Evolutionary conservation across 1,140 invertebrate species (phyloP).

Genomic region (Aradophagus sp.): DNA sequence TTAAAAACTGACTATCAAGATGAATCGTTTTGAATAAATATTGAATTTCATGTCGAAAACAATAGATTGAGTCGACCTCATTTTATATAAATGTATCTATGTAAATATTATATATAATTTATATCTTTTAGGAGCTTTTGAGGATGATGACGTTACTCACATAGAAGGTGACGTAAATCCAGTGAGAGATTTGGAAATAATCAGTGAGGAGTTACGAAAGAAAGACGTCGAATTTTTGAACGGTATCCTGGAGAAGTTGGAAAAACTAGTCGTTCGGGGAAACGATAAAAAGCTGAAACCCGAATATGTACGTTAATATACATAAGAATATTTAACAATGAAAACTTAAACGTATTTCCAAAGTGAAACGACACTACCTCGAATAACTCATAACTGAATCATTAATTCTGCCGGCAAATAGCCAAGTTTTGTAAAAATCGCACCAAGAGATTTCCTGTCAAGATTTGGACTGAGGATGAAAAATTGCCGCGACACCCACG

Average conservation of each 20-base stretch:
- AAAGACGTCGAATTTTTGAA: conserved; percentile 94
- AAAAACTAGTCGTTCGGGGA: conserved; percentile 89
- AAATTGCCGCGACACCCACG: conserved; percentile 38
- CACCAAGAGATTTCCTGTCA: conserved; percentile 19
- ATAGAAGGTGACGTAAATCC: conserved; percentile 99
- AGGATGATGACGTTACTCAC: conserved; percentile 98
- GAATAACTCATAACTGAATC: conserved; percentile 10
- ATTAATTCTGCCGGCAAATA: too few relatives aligned
- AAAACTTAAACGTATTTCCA: too few relatives aligned
- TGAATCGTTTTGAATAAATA: too few relatives aligned
- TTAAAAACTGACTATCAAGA: too few relatives aligned
- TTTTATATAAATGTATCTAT: too few relatives aligned
- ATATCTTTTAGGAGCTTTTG: conserved; percentile 95
- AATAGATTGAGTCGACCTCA: too few relatives aligned
- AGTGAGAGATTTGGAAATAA: conserved; percentile 96
- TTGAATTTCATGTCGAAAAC: too few relatives aligned
- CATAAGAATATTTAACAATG: too few relatives aligned
- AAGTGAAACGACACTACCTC: neutral
- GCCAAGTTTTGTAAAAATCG: too few relatives aligned
- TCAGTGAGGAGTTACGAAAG: conserved; percentile 93
- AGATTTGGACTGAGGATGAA: conserved; percentile 13
- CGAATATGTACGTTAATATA: conserved; percentile 90
- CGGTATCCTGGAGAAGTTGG: conserved; percentile 89
- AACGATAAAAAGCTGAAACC: conserved; percentile 97
- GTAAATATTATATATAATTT: too few relatives aligned